Evolutionary conservation across 2,888 invertebrate genomes (phyloP), one percentile per base, ranked within the genome.

Genomic region (Hyles lineata): DNA sequence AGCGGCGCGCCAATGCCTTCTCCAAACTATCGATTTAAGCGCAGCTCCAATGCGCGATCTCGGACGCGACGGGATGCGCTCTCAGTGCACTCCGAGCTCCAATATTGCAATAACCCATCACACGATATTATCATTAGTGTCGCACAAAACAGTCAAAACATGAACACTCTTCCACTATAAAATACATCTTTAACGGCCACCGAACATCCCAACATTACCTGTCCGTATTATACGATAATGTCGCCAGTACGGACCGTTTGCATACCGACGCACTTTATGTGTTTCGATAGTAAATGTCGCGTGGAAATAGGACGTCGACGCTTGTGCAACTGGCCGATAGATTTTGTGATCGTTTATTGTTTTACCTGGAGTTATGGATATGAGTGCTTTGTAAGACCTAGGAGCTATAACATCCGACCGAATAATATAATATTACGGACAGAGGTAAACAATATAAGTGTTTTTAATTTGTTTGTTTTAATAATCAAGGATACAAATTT

Each of bases 231-330:
- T 23, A 55, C 55, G n/a, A 55, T 55, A 55, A 55, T 55, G 17
- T 55, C 55, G 67, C 67, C 21, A 43, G 23, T 67, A 43, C 50
- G 23, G 23, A 23, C 50, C 23, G 67, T 67, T 67, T 23, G 50
- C 50, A 67, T 67, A 67, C 67, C 43, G 67, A 67, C 67, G 67
- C 43, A 21, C 50, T 67, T 67, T 67, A 50, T 67, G 50, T 67
- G 50, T 67, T 67, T 23, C 50, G 17, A 67, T 67, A 67, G 43
- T 67, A 67, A 67, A 67, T 67, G 67, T 50, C 67, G 50, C 50
- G 50, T 67, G 50, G 23, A 67, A 67, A 67, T 67, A 67, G 50
- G 43, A 23, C 67, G 50, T 50, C 67, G 25, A 21, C 63, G 63
- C 21, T 23, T 67, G 50, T 50, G 67, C 43, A 67, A 43, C 23